These are phyloP conservation scores for Epirrita christyi DNA, from an alignment of 2,888 invertebrate genomes.

Conservation along the genomic window DNA sequence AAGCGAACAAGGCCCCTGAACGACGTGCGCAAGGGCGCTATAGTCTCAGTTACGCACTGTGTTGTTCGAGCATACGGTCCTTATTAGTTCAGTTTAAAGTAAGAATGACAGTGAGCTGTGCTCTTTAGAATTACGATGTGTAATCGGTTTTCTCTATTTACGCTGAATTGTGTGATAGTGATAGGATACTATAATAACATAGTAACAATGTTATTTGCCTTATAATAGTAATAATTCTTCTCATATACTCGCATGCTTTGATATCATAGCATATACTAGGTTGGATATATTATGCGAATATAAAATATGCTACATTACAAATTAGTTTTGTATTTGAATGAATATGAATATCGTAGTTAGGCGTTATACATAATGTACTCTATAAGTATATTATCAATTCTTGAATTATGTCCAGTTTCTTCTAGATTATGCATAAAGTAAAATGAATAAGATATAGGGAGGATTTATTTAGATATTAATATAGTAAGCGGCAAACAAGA, in stretches of 20 bases:
- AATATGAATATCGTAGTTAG: slow-evolving; percentile 26
- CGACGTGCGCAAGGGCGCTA: no score
- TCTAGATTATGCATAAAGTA: slow-evolving; percentile 29
- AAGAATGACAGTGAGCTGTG: slow-evolving; percentile 48
- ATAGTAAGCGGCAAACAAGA: no score
- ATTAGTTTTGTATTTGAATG: slow-evolving; percentile 30
- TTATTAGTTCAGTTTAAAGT: slow-evolving; percentile 12
- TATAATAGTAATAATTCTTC: slow-evolving; percentile 58
- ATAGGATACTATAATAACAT: slow-evolving; percentile 30
- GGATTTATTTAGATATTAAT: slow-evolving; percentile 21
- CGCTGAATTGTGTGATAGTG: slow-evolving; percentile 47
- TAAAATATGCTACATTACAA: slow-evolving; percentile 25
- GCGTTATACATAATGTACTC: slow-evolving; percentile 26
- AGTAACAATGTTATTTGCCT: slow-evolving; percentile 59
- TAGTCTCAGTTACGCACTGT: no score
- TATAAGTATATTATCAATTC: slow-evolving; percentile 34
- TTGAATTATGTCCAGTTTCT: slow-evolving; percentile 37
- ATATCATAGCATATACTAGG: slow-evolving; percentile 48
- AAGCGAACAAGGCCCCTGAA: no score
- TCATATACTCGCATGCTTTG: slow-evolving; percentile 68
- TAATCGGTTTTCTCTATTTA: slow-evolving; percentile 48
- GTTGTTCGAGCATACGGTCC: background rate
- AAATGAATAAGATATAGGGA: slow-evolving; percentile 27
- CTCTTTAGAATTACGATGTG: slow-evolving; percentile 45
- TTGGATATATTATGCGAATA: slow-evolving; percentile 30